These are phyloP conservation scores for Podarcis raffonei DNA, from an alignment of 2,113 vertebrate species.

Conservation along the genomic window DNA sequence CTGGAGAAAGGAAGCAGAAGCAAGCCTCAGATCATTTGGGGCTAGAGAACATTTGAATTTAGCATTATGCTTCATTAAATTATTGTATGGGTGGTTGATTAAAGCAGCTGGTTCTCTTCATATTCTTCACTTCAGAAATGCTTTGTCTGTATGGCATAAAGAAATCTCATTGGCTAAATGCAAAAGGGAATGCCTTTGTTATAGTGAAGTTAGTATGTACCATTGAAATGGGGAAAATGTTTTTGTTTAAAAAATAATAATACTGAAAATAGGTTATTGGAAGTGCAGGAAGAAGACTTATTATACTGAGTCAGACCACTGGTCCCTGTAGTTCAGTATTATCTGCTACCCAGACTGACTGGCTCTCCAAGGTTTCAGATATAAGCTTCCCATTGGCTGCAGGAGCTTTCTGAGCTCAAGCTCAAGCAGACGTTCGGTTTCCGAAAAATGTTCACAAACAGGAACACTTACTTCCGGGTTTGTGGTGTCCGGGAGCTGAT, in stretches of 20 bases:
- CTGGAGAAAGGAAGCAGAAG: slow-evolving; percentile 24
- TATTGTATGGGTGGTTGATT: slow-evolving; percentile 48
- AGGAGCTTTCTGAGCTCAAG: too few species aligned
- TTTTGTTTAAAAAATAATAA: background rate
- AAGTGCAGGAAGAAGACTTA: background rate
- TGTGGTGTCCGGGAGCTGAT: too few species aligned
- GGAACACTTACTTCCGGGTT: too few species aligned
- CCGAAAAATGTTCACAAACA: too few species aligned
- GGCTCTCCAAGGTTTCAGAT: too few species aligned
- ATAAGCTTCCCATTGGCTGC: background rate
- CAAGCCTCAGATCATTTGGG: slow-evolving; percentile 36
- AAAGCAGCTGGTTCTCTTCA: slow-evolving; percentile 37
- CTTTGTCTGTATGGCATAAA: slow-evolving; percentile 36
- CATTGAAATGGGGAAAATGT: background rate
- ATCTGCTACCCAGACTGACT: too few species aligned
- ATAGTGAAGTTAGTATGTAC: background rate
- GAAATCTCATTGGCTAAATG: background rate
- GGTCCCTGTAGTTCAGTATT: too few species aligned
- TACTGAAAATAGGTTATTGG: background rate
- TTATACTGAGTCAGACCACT: too few species aligned
- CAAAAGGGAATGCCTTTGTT: background rate
- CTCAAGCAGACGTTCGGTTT: too few species aligned
- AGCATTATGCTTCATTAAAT: slow-evolving; percentile 37
- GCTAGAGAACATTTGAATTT: slow-evolving; percentile 38
- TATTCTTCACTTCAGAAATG: slow-evolving; percentile 28